Percentiles rank a stretch among this genome's conserved stretches.
Evolutionary conservation across 2,113 vertebrate species (phyloP).

Genomic region (Oreochromis niloticus): DNA sequence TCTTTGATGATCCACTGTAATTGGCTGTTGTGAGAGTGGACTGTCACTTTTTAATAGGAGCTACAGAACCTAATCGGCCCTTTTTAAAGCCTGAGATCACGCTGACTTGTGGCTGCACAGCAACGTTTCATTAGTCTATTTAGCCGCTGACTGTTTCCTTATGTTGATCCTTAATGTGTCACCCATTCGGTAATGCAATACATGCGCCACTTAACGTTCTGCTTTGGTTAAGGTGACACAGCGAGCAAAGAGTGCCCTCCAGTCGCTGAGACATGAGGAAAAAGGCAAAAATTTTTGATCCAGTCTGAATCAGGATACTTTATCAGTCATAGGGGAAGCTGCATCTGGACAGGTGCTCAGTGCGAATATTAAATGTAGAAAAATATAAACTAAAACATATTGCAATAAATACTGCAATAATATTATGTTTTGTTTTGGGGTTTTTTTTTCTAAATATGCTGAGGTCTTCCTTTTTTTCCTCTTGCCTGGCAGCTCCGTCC

Average conservation of each 20-base stretch:
- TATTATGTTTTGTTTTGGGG: background rate
- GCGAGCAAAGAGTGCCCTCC: background rate
- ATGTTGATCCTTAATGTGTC: background rate
- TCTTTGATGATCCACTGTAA: background rate
- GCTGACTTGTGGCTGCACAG: background rate
- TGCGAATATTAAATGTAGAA: background rate
- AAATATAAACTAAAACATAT: background rate
- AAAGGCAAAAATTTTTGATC: background rate
- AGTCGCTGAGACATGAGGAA: accelerated
- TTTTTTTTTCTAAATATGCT: background rate
- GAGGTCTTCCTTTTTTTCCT: background rate
- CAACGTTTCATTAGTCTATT: background rate
- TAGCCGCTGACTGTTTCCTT: background rate
- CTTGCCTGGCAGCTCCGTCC: background rate
- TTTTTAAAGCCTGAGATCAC: background rate
- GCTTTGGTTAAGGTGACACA: background rate
- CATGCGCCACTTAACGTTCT: accelerated
- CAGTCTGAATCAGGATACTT: background rate
- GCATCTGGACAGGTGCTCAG: background rate
- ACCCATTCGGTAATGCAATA: background rate
- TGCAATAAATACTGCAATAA: background rate
- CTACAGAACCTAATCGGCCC: background rate
- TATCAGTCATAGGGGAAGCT: background rate
- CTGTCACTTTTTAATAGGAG: background rate
- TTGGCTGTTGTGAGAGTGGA: background rate